phyloP scores from a whole-genome alignment of 2,888 invertebrate genomes.

The Protophormia terraenovae region DNA sequence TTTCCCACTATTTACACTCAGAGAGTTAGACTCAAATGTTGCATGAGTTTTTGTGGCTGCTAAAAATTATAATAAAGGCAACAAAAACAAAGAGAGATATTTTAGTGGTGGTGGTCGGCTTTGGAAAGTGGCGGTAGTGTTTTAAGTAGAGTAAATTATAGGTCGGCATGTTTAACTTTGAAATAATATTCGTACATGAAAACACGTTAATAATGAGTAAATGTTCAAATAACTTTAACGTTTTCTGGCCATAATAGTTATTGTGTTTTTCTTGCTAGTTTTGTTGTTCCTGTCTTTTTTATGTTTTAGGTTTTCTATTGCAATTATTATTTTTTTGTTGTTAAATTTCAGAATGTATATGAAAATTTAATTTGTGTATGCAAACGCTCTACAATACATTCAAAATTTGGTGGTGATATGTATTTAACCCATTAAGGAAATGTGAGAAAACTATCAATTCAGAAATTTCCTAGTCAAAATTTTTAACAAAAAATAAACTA shows the following conservation, averaged over 20 bases:
- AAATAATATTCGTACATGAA: constrained; percentile 80
- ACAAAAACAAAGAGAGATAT: constrained; percentile 8
- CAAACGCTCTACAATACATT: constrained; percentile 9
- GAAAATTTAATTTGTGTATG: constrained; percentile 8
- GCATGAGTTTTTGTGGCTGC: constrained; percentile 49
- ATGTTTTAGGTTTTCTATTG: constrained; percentile 44
- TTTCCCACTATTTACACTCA: constrained; percentile 20
- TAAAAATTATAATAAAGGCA: constrained; percentile 65
- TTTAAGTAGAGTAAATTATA: constrained; percentile 81
- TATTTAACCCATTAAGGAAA: neutral
- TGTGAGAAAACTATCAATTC: neutral
- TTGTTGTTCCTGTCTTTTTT: constrained; percentile 67
- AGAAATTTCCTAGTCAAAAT: too few species aligned
- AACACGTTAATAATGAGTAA: constrained; percentile 80
- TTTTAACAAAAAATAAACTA: too few species aligned
- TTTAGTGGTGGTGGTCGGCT: constrained; percentile 40
- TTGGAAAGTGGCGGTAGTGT: constrained; percentile 74
- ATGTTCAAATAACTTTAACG: constrained; percentile 70
- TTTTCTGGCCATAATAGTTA: constrained; percentile 68
- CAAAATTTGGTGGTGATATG: neutral
- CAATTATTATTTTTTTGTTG: constrained; percentile 48
- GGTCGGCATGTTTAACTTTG: constrained; percentile 81
- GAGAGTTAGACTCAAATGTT: constrained; percentile 33
- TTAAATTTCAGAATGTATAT: constrained; percentile 33
- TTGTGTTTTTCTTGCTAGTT: too few species aligned